phyloP scores from a whole-genome alignment of 2,888 invertebrate genomes.

The Sepiola atlantica region DNA sequence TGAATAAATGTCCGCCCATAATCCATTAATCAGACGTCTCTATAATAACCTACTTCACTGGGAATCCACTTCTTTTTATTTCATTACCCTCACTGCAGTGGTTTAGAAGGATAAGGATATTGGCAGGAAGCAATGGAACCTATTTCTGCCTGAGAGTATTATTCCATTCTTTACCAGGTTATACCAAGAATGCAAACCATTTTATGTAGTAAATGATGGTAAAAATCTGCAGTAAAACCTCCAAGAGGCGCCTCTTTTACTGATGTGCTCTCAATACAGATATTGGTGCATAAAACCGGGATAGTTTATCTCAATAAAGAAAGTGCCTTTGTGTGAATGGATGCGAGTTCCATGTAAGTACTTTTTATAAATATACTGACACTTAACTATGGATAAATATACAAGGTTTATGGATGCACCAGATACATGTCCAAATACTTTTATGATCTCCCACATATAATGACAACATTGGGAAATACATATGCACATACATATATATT shows the following conservation, averaged over 20 bases:
- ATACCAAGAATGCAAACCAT: not conserved
- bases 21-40: constrained; percentile 32
- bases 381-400: not conserved
- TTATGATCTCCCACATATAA: too few relatives aligned
- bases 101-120: not conserved
- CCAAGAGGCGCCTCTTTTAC: not conserved
- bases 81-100: not conserved
- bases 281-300: not conserved
- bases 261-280: not conserved
- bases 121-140: not conserved
- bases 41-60: not conserved
- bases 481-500: not conserved
- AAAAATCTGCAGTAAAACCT: not conserved
- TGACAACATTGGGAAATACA: not conserved
- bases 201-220: not conserved
- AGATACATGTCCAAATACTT: too few relatives aligned
- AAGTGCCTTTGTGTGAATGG: not conserved
- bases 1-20: not conserved
- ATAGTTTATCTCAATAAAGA: not conserved
- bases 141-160: not conserved
- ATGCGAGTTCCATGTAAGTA: not conserved
- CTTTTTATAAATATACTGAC: not conserved
- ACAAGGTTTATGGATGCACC: too few relatives aligned
- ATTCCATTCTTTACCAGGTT: not conserved
- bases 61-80: not conserved